phyloP scores from a whole-genome alignment of 2,888 invertebrate genomes.

The Sphinx pinastri region DNA sequence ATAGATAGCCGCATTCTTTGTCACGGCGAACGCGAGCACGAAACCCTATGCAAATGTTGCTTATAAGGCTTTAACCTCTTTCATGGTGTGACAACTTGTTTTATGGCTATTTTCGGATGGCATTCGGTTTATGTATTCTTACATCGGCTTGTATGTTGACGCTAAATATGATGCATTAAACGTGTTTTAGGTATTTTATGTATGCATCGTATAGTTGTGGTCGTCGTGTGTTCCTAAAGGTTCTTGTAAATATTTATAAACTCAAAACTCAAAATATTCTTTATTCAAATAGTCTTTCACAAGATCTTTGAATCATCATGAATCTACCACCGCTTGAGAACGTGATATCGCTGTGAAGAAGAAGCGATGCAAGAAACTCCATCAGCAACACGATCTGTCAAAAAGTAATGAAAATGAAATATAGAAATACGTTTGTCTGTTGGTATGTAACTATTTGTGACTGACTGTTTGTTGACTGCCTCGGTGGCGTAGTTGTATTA shows the following conservation, averaged over 20 bases:
- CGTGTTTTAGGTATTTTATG: neutral
- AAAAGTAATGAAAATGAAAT: too few relatives aligned
- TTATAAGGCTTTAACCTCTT: conserved; percentile 47
- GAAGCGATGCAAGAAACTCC: too few relatives aligned
- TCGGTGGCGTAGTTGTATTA: too few relatives aligned
- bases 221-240: neutral
- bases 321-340: too few relatives aligned
- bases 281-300: too few relatives aligned
- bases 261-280: too few relatives aligned
- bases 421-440: too few relatives aligned
- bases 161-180: neutral
- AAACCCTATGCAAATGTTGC: conserved; percentile 65
- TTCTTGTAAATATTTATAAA: neutral
- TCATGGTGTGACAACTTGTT: conserved; percentile 38
- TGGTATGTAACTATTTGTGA: too few relatives aligned
- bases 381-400: too few relatives aligned
- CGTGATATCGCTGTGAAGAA: too few relatives aligned
- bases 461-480: too few relatives aligned
- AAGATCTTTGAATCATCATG: too few relatives aligned
- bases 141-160: neutral
- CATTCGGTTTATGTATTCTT: conserved; percentile 19
- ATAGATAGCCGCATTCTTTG: conserved; percentile 62
- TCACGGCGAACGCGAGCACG: conserved; percentile 40
- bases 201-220: neutral
- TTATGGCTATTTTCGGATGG: conserved; percentile 27